Evolutionary conservation across 2,888 invertebrate genomes (phyloP).

Genomic region (Hyppa rectilinea): DNA sequence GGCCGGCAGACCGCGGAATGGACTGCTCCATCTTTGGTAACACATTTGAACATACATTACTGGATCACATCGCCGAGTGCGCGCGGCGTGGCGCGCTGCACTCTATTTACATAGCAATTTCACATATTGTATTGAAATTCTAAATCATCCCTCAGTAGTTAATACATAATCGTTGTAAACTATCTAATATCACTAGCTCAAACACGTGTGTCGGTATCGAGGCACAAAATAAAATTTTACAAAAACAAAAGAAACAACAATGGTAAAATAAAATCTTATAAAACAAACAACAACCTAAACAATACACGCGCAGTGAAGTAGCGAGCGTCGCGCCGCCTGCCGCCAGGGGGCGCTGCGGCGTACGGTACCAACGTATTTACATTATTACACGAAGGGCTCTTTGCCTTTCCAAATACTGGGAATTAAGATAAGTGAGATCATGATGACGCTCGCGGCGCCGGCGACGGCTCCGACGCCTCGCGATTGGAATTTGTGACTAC

Average conservation of each 20-base stretch:
- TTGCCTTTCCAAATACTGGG: constrained; percentile 71
- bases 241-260: constrained; percentile 85
- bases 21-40: constrained; percentile 86
- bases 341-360: constrained; percentile 43
- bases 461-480: constrained; percentile 38
- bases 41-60: constrained; percentile 82
- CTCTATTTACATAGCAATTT: constrained; percentile 41
- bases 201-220: constrained; percentile 73
- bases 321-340: constrained; percentile 25
- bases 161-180: constrained; percentile 78
- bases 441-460: constrained; percentile 50
- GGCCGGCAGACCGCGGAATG: constrained; percentile 76
- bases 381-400: constrained; percentile 63
- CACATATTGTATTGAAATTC: constrained; percentile 29
- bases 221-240: constrained; percentile 86
- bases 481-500: constrained; percentile 76
- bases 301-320: constrained; percentile 43
- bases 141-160: constrained; percentile 64
- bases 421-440: constrained; percentile 80
- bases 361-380: constrained; percentile 50
- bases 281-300: constrained; percentile 84
- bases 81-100: constrained; percentile 33
- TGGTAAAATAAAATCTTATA: constrained; percentile 86
- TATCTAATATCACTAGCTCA: constrained; percentile 88
- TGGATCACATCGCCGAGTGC: constrained; percentile 66